Conservation (phyloP, 1,140 invertebrate species). For the Drosophila repleta region DNA sequence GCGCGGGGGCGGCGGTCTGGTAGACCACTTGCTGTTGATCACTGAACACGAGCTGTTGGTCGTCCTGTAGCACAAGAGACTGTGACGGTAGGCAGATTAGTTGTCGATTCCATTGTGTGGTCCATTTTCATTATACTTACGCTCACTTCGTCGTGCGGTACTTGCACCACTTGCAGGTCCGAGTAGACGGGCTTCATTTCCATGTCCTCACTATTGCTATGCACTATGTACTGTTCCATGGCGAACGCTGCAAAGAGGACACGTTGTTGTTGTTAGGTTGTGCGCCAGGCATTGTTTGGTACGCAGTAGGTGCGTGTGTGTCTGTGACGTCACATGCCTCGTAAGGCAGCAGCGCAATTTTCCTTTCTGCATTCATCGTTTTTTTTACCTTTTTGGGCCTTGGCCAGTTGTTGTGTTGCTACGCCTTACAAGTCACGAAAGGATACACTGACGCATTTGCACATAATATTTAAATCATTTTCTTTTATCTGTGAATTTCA, state of each 20-base stretch:
- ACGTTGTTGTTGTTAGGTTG: slow-evolving; percentile 16
- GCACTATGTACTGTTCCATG: slow-evolving; percentile 71
- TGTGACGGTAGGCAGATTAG: slow-evolving; percentile 8
- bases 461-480: slow-evolving; percentile 33
- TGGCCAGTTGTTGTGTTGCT: slow-evolving; percentile 35
- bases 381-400: slow-evolving; percentile 48
- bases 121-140: slow-evolving; percentile 56
- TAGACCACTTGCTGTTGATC: slow-evolving; percentile 81
- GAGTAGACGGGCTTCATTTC: slow-evolving; percentile 68
- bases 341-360: slow-evolving; percentile 49
- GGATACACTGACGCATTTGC: slow-evolving; percentile 10
- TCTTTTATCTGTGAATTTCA: slow-evolving; percentile 14
- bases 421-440: slow-evolving; percentile 21
- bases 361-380: slow-evolving; percentile 31
- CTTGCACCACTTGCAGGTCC: slow-evolving; percentile 78
- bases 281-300: slow-evolving; percentile 1
- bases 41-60: slow-evolving; percentile 75
- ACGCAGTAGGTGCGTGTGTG: slow-evolving; percentile 16
- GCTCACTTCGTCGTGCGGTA: slow-evolving; percentile 74
- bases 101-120: slow-evolving; percentile 8
- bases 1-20: slow-evolving; percentile 64
- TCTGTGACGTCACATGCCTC: slow-evolving; percentile 47
- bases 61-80: slow-evolving; percentile 72
- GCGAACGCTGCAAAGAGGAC: slow-evolving; percentile 20
- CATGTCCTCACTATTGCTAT: slow-evolving; percentile 60